phyloP scores from a whole-genome alignment of 2,113 vertebrate species.

The Pangasianodon gigas region DNA sequence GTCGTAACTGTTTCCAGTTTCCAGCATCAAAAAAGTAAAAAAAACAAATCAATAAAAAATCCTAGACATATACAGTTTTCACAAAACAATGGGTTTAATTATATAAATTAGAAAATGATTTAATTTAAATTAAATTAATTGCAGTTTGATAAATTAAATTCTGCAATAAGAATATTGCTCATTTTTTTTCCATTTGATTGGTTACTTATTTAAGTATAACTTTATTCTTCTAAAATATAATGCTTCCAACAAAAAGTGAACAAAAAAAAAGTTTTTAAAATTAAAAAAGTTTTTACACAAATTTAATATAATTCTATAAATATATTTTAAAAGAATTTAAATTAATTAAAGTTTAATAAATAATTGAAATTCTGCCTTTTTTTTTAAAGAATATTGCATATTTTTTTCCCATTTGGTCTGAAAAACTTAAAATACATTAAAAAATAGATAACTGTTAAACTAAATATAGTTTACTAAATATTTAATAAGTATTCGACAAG shows the following conservation, averaged over 20 bases:
- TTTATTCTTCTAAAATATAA: not conserved
- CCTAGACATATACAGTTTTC: not conserved
- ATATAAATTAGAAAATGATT: not conserved
- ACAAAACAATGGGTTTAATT: not conserved
- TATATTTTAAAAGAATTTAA: not conserved
- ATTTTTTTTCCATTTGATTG: not conserved
- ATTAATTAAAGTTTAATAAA: not conserved
- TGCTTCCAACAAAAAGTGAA: not conserved
- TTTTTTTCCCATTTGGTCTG: not conserved
- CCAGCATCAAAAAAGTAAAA: not conserved
- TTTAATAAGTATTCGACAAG: too few species aligned
- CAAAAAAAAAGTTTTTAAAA: not conserved
- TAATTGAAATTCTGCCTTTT: not conserved
- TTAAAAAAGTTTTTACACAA: not conserved
- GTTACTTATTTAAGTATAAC: not conserved
- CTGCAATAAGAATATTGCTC: not conserved
- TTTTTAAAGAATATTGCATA: too few species aligned
- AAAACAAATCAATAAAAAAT: not conserved
- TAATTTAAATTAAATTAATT: not conserved
- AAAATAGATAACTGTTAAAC: not conserved
- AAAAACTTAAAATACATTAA: not conserved
- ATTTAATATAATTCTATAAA: not conserved
- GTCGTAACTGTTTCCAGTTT: not conserved
- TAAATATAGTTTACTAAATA: too few species aligned
- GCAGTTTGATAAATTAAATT: not conserved